Conservation (phyloP, 2,888 invertebrate species). For the Tetramorium bicarinatum region DNA sequence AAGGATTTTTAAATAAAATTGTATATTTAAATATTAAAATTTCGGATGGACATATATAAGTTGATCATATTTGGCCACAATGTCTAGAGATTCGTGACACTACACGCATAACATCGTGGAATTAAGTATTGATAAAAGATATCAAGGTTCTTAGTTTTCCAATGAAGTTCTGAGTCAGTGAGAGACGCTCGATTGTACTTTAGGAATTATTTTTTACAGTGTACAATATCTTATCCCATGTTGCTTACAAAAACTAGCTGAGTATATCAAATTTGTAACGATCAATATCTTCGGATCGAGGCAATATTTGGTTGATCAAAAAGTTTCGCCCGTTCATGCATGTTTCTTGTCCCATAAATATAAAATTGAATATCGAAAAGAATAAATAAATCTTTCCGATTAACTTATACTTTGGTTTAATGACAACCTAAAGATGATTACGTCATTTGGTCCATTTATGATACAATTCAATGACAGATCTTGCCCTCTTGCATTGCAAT, state of each 20-base stretch:
- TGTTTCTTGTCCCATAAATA: not conserved
- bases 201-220: slow-evolving; percentile 61
- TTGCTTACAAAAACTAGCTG: slow-evolving; percentile 53
- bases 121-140: slow-evolving; percentile 32
- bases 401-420: slow-evolving; percentile 4
- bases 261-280: slow-evolving; percentile 32
- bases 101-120: slow-evolving; percentile 33
- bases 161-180: slow-evolving; percentile 29
- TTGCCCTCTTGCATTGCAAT: not conserved
- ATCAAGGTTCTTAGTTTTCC: slow-evolving; percentile 28
- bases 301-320: slow-evolving; percentile 31
- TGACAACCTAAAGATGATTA: slow-evolving; percentile 47
- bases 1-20: slow-evolving; percentile 15
- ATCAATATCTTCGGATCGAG: slow-evolving; percentile 14
- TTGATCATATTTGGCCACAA: slow-evolving; percentile 59
- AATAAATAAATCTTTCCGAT: not conserved
- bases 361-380: not conserved
- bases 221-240: slow-evolving; percentile 46
- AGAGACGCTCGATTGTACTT: slow-evolving; percentile 66
- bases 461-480: slow-evolving; percentile 39
- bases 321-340: not conserved
- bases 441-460: slow-evolving; percentile 67
- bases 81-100: slow-evolving; percentile 44
- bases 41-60: slow-evolving; percentile 32
- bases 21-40: slow-evolving; percentile 5